Evolutionary conservation across 2,888 invertebrate species (phyloP), one percentile per base, ranked within the genome.

Genomic region (Liodrosophila aerea): DNA sequence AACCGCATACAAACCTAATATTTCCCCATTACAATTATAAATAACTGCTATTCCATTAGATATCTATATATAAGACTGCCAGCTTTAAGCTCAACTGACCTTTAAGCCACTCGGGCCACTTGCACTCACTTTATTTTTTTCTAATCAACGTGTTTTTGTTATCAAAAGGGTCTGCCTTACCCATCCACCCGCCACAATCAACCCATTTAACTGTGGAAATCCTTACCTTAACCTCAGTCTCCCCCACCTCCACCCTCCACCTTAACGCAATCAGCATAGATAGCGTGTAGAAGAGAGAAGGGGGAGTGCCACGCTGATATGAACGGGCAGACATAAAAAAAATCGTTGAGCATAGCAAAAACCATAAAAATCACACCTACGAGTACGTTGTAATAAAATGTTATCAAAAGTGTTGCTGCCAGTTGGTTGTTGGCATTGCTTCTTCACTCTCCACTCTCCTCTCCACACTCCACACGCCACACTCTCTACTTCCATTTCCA

Each of bases 301-400:
- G 37, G 36, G 16, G 49, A 72, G 57, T 30, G 62, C 39, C 43
- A 51, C 61, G 15, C 31, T 7, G 71, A 71, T 70, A 66, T 72
- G 73, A 57, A 56, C 12, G 67, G 73, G 67, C 56, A 54, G 61
- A 60, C 47, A 22, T 63, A 61, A 60, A 61, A 57, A 72, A 85
- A 80, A 76, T 64, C 86, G 83, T 82, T 76, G 85, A 85, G 78
- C 76, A 85, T 70, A 71, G 86, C 73, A 85, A 80, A 85, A 85
- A 77, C 73, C 87, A 78, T 87, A 85, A 87, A 86, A 87, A 87
- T 86, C 87, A 86, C 86, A 86, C 86, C 86, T 86, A 76, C 86
- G 75, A 75, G 68, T 75, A 72, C 85, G 69, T 71, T 82, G 84
- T 76, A 86, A 87, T 86, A 86, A 87, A 86, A 85, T 76, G 78